phyloP scores from a whole-genome alignment of 37 sponge, comb jelly and placozoan genomes.

The Chondrosia reniformis region DNA sequence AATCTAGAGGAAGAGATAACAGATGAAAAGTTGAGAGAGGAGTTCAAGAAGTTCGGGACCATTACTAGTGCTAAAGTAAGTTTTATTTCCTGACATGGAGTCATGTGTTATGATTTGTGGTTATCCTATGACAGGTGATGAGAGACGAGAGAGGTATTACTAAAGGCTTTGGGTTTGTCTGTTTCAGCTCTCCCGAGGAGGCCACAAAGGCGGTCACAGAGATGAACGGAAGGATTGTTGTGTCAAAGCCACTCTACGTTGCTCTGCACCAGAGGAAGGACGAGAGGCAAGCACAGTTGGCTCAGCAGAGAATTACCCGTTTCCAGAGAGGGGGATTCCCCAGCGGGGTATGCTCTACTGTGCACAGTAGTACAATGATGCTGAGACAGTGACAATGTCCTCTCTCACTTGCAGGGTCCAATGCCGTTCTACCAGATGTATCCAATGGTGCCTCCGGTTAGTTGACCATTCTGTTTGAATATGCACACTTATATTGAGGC shows the following conservation, averaged over 20 bases:
- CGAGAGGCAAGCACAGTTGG: constrained; percentile 92
- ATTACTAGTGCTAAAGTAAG: constrained; percentile 96
- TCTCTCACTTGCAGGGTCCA: constrained; percentile 15
- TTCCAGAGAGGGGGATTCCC: constrained; percentile 49
- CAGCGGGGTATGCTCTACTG: not conserved
- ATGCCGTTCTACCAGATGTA: constrained; percentile 21
- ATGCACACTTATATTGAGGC: not conserved
- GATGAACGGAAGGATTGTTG: constrained; percentile 97
- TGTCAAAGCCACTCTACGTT: constrained; percentile 96
- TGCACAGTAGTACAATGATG: not conserved
- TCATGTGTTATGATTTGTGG: too few relatives aligned
- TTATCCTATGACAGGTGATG: too few relatives aligned
- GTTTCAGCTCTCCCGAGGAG: constrained; percentile 97
- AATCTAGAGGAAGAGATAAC: constrained; percentile 93
- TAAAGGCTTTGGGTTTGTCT: constrained; percentile 99
- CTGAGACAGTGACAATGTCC: not conserved
- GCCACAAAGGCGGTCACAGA: constrained; percentile 99
- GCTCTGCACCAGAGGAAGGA: constrained; percentile 99
- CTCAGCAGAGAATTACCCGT: constrained; percentile 71
- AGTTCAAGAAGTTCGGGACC: constrained; percentile 89
- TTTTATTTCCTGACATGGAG: too few relatives aligned
- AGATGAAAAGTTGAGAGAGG: constrained; percentile 83
- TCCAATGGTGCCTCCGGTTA: constrained; percentile 64
- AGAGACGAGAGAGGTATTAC: constrained; percentile 72
- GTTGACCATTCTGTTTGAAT: not conserved